phyloP scores from a whole-genome alignment of 2,113 vertebrate genomes.

The Natator depressus region DNA sequence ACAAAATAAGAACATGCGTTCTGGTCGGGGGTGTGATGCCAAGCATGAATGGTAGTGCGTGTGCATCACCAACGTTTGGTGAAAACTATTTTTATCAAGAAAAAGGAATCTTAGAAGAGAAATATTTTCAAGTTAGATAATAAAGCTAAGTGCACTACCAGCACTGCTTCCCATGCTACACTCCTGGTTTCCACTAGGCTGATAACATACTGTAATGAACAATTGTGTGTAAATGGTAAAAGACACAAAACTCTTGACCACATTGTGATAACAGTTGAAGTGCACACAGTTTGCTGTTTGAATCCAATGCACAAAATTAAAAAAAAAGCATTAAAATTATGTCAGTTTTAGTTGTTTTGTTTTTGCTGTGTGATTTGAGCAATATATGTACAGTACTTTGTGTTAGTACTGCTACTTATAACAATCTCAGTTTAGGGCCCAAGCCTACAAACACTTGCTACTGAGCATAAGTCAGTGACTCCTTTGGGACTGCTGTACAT shows the following conservation, averaged over 20 bases:
- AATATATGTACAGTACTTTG: slow-evolving; percentile 31
- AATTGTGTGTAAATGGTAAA: slow-evolving; percentile 94
- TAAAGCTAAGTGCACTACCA: slow-evolving; percentile 87
- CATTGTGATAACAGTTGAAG: slow-evolving; percentile 93
- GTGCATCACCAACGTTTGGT: slow-evolving; percentile 90
- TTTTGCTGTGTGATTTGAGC: slow-evolving; percentile 65
- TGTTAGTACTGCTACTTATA: slow-evolving; percentile 44
- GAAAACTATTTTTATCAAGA: slow-evolving; percentile 98
- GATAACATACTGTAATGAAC: slow-evolving; percentile 89
- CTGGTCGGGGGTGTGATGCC: slow-evolving; percentile 83
- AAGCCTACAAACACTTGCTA: not conserved
- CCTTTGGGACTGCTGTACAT: slow-evolving; percentile 10
- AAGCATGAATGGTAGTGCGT: slow-evolving; percentile 88
- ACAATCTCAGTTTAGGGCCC: slow-evolving; percentile 17
- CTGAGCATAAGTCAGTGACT: not conserved
- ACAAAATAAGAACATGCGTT: slow-evolving; percentile 87
- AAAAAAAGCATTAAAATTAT: slow-evolving; percentile 80
- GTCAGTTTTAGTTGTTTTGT: slow-evolving; percentile 78
- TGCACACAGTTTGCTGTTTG: slow-evolving; percentile 97
- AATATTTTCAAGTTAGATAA: slow-evolving; percentile 96
- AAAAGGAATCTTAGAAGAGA: slow-evolving; percentile 94
- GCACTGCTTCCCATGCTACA: slow-evolving; percentile 87
- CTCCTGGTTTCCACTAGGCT: slow-evolving; percentile 86
- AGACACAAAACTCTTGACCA: slow-evolving; percentile 92
- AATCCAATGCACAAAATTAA: slow-evolving; percentile 94